Base-by-base conservation (phyloP, 64 coral and sea anemone species). In the Stichodactyla helianthus region DNA sequence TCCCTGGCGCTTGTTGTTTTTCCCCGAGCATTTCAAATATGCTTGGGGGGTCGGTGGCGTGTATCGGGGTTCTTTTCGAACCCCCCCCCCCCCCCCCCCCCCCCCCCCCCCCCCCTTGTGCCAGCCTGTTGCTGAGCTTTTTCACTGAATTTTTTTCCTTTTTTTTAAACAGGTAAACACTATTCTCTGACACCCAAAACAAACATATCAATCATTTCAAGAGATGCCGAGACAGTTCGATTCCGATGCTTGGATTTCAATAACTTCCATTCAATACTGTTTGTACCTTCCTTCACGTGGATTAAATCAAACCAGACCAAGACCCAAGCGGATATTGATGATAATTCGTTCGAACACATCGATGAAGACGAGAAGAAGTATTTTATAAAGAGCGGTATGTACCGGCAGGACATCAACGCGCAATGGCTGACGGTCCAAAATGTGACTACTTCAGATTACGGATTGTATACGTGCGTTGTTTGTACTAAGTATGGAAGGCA, bases 401-500 rank as follows among this genome's bases (percentile, higher is more conserved):
- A 53, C 18, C 20, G 31, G 5, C 71, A 81, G 58, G 60, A 91
- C 0, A 6, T 25, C 5, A 59, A 91, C 79, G 58, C 59, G 50
- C 86, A 85, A 19, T 86, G 53, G 44, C 85, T 91, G 9, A 82
- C 59, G 19, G 57, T 91, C 53, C 22, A 91, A 25, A 87, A 91
- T 59, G 56, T 87, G 18, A 87, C 84, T 71, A 9, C 56, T 0
- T 7, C 10, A 6, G 90, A 91, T 59, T 68, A 52, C 15, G 84
- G 85, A 23, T n/a, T 91, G 58, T 91, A 91, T 53, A 86, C 90
- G 31, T 91, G 90, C 56, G 60, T 87, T 74, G 79, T 91, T 25
- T 91, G 90, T 86, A 87, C 85, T 20, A 67, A 82, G 23, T 82
- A 91, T 87, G 90, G 90, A 67, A 86, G 90, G 63, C 55, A 55